Evolutionary conservation across 2,888 invertebrate species (phyloP).

Genomic region (Perizoma affinitatum): DNA sequence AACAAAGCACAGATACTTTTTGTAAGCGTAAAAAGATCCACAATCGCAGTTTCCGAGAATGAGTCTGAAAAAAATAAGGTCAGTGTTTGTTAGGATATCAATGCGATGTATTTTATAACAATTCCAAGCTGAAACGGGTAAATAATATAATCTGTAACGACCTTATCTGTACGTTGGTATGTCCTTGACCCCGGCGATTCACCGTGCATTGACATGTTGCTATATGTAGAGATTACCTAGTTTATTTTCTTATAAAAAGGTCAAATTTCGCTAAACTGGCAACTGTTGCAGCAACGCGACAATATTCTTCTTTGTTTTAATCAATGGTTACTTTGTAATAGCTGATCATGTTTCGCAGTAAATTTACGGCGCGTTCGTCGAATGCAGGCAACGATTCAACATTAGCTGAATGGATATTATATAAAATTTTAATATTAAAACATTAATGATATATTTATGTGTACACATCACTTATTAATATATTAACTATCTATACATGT

Average conservation of each 20-base stretch:
- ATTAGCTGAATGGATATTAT: too few relatives aligned
- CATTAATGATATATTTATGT: too few relatives aligned
- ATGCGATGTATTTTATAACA: neutral
- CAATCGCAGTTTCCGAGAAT: constrained; percentile 22
- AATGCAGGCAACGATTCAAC: too few relatives aligned
- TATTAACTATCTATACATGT: too few relatives aligned
- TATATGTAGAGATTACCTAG: constrained; percentile 17
- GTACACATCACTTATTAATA: too few relatives aligned
- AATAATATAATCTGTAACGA: constrained; percentile 14
- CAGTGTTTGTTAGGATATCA: constrained; percentile 5
- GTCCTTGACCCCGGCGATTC: constrained; percentile 29
- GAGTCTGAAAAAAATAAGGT: constrained; percentile 11
- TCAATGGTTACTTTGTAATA: too few relatives aligned
- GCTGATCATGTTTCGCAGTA: too few relatives aligned
- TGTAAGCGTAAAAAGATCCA: constrained; percentile 21
- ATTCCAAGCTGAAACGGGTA: constrained; percentile 4
- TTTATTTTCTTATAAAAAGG: neutral
- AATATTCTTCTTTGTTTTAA: too few relatives aligned
- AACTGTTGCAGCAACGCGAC: too few relatives aligned
- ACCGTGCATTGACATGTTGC: constrained; percentile 19
- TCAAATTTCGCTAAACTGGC: too few relatives aligned
- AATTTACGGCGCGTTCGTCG: too few relatives aligned
- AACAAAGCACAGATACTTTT: constrained; percentile 17
- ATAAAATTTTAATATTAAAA: too few relatives aligned
- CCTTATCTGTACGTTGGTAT: constrained; percentile 14